Evolutionary conservation across 2,797 vertebrate species (phyloP), one percentile per base, ranked within the genome.

Genomic region (Buceros bicornis): DNA sequence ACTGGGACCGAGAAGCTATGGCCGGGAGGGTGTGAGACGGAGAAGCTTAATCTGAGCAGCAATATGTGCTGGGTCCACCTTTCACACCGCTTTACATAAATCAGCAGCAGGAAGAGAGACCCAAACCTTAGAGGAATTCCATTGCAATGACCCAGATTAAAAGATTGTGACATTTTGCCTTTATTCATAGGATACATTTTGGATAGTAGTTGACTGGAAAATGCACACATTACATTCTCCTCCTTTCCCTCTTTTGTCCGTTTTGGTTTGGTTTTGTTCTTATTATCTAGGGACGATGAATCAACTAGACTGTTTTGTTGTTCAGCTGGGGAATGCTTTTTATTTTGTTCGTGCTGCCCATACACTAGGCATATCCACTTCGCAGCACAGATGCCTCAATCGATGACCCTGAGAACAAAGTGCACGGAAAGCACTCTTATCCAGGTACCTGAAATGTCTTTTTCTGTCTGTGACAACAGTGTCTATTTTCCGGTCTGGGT

Each of bases 101-200:
- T 95, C 95, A 94, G 81, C 57, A 89, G 58, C 72, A 92, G 87
- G 77, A 94, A 94, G n/a, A 65, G 78, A 80, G 47, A 56, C 48
- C 25, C 88, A 88, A 80, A 94, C 89, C 74, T 89, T 82, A 77
- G 33, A 93, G 88, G 91, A 96, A 97, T 97, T 95, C 93, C 94
- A 92, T 90, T 48, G 10, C 93, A 84, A n/a, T 95, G 98, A 97
- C 96, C 97, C 96, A 92, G 94, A 97, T 93, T 94, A 97, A 96
- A 82, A 95, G 56, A 89, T 47, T 73, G 47, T 93, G 97, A 95
- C 96, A 95, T 95, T 96, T 94, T 77, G 69, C 51, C 15, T 84
- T 96, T 96, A 93, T 91, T 94, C 97, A 94, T 96, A 97, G 86
- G 94, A 86, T 94, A 84, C 54, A 91, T 97, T 97, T 97, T 56